Conservation (phyloP, 2,797 vertebrate genomes). For the Microhierax caerulescens region DNA sequence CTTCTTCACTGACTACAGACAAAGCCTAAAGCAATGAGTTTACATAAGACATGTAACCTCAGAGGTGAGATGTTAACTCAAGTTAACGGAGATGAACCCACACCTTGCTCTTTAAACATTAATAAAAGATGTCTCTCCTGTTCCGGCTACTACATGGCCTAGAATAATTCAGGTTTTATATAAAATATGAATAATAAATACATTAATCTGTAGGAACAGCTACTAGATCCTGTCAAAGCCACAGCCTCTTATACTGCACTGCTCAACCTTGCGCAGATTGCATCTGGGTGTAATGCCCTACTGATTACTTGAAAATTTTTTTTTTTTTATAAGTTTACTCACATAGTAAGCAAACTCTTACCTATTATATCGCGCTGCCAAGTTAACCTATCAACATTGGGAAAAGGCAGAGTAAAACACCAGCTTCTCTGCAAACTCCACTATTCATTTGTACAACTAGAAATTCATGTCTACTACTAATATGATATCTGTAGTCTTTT, state of each 20-base stretch:
- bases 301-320: background rate
- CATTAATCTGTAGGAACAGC: background rate
- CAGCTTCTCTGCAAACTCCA: background rate
- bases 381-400: background rate
- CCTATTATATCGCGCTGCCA: background rate
- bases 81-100: background rate
- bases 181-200: constrained; percentile 14
- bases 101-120: background rate
- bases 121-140: background rate
- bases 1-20: background rate
- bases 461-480: background rate
- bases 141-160: background rate
- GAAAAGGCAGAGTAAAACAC: background rate
- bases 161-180: background rate
- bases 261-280: background rate
- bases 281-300: background rate
- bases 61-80: background rate
- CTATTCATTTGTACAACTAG: background rate
- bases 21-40: background rate
- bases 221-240: background rate
- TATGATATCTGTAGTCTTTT: background rate
- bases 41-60: background rate
- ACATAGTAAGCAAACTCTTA: background rate
- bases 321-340: background rate
- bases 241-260: background rate